Base-by-base conservation (phyloP, 2,113 vertebrate genomes). In the Notechis scutatus region DNA sequence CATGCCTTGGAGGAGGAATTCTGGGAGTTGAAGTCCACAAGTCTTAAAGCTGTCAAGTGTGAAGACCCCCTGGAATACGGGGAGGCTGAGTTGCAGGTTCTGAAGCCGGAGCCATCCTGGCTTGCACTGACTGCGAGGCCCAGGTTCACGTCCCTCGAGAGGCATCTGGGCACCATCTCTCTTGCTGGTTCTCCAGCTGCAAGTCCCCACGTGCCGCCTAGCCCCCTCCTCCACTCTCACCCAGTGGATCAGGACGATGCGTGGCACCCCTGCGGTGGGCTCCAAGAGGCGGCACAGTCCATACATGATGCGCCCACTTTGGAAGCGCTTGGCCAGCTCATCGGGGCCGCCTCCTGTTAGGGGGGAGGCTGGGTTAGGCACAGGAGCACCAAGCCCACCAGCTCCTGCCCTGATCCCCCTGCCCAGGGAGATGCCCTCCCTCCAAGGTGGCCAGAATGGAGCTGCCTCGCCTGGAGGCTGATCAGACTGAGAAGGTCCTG, bases 201-300 rank as follows among this genome's bases (percentile, higher is more conserved):
- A 61, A 69, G 29, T n/a, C n/a, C 61, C 3, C 15, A 47, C n/a
- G 4, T 12, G 3, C 29, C 61, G 8, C 29, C 23, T 8, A 8
- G 4, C 34, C 20, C 20, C 20, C 5, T 54, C 26, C 4, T 0
- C 0, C 24, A 15, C 81, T 94, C 98, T 98, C 96, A 98, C 98
- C 98, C 98, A 98, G 96, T 50, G 97, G 96, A 99, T 98, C 96
- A 99, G 96, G 90, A 97, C 95, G 1, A 98, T 85, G 86, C 95
- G 97, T 34, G 96, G 97, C 47, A 92, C 92, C 87, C 97, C 97
- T 0, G 95, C 92, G 54, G 97, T 95, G 0, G 95, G 88, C 14
- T 95, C 96, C 11, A 42, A 96, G 69, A 98, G 24, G 86, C 98
- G 98, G 96, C 98, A 98, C 59, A 99, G 96, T 23, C 98, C 98